Percentiles rank a stretch among this genome's conserved stretches.
Evolutionary conservation across 1,140 invertebrate genomes (phyloP).

Genomic region (Drosophila virilis): DNA sequence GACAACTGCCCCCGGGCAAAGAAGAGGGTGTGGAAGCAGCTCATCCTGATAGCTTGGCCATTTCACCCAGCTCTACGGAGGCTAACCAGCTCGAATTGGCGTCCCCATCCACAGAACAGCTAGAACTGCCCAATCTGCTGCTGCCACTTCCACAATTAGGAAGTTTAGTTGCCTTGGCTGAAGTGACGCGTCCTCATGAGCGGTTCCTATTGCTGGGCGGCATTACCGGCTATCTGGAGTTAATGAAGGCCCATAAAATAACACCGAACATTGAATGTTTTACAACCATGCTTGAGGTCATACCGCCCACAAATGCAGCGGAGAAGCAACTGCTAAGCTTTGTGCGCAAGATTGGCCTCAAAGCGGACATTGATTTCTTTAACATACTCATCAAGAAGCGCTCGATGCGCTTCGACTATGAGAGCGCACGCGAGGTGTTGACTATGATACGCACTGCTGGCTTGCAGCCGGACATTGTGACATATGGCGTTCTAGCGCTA

Average conservation of each 20-base stretch:
- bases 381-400: conserved; percentile 94
- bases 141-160: conserved; percentile 86
- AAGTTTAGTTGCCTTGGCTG: conserved; percentile 86
- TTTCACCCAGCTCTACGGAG: not conserved
- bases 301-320: conserved; percentile 87
- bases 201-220: conserved; percentile 93
- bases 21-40: not conserved
- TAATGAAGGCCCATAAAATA: conserved; percentile 89
- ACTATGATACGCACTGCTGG: conserved; percentile 86
- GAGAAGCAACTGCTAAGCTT: conserved; percentile 88
- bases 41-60: not conserved
- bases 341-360: conserved; percentile 87
- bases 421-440: conserved; percentile 88
- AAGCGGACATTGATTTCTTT: conserved; percentile 92
- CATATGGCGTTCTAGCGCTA: conserved; percentile 93
- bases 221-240: conserved; percentile 88
- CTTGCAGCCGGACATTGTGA: conserved; percentile 90
- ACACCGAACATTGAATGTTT: conserved; percentile 92
- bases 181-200: conserved; percentile 87
- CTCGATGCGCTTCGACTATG: conserved; percentile 87
- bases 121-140: conserved; percentile 86
- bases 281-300: conserved; percentile 89
- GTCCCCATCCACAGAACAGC: conserved; percentile 48
- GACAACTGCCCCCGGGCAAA: not conserved
- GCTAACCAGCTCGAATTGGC: conserved; percentile 73